Base-by-base conservation (phyloP, 2,888 invertebrate species). In the Netelia virgata region DNA sequence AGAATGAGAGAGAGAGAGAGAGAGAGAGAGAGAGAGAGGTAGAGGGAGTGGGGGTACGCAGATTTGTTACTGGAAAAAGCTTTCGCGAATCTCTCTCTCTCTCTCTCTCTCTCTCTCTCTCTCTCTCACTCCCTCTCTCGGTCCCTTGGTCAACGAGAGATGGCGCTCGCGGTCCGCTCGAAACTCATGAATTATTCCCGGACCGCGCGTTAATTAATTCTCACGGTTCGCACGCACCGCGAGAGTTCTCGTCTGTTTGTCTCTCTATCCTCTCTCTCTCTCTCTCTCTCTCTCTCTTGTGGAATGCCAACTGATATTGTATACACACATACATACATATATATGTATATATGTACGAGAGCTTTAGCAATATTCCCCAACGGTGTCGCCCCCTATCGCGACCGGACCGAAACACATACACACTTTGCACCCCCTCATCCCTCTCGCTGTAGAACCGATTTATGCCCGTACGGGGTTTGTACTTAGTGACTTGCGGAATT, bases 171-270 rank as follows among this genome's bases (percentile, higher is more conserved):
- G 20, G 61, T 68, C 63, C 69, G 70, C 79, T 64, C 74, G 59
- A 85, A 82, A 82, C 84, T 85, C 84, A 85, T 85, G 84, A 82
- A 85, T 85, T 85, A 85, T 85, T 85, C 84, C 76, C 66, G 73
- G 68, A 80, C 83, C 80, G 76, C 85, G 85, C 82, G 85, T 85
- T 85, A 85, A 85, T 82, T 83, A 83, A 85, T 85, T 83, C 83
- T 85, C 85, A 82, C 83, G 85, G 79, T 82, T 83, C 76, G 83
- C 83, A 83, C 85, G 85, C 85, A 81, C 80, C 61, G 78, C 50
- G 63, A 18, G 36, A 50, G 53, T 16, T 61, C 50, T 68, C 55
- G 23, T 66, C 55, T 55, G 28, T 28, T 28, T 28, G 28, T 28
- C 28, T 28, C 28, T 28, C 28, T 3, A 28, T 2, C 28, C 28